Base-by-base conservation (phyloP, 2,888 invertebrate species). In the Drosophila quasianomalipes region DNA sequence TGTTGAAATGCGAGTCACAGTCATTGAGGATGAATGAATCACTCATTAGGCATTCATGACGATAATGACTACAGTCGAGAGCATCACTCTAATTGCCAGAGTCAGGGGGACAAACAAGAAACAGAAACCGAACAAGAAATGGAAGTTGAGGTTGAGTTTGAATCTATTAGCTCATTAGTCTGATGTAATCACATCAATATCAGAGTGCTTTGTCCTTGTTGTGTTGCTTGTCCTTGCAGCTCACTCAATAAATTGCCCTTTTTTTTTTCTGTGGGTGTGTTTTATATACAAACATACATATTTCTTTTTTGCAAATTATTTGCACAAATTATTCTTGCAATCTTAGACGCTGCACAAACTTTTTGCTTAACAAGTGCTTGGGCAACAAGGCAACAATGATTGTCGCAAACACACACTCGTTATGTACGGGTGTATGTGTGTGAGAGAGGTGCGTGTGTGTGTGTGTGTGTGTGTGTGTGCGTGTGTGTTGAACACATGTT, bases 121-220 rank as follows among this genome's bases (percentile, higher is more conserved):
- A 30, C 57, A 19, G 9, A 47, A 26, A 22, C 47, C 3, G 47
- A 26, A 54, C 37, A 7, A 19, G 3, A 26, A 37, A 16, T 9
- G n/a, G 5, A 41, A 41, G 22, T 22, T 16, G 22, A 41, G 22
- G 30, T 22, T 72, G 64, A 53, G 67, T 31, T 41, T 63, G 66
- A 64, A 37, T 75, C 70, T 70, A 82, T 82, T 78, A 84, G 80
- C 82, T 82, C 85, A 87, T 87, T 83, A 87, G 87, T 70, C 83
- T 76, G 71, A 81, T 81, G 77, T 66, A 76, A 79, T 80, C 79
- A 66, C 77, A 60, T 66, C 81, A 53, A 68, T 68, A 62, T 65
- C 53, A 57, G 26, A 70, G 58, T 70, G 52, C 64, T 64, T 70
- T 79, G 54, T 28, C 37, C 52, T 31, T 62, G 37, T 49, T 53